Evolutionary conservation across 2,113 vertebrate species (phyloP).

Genomic region (Indri indri): DNA sequence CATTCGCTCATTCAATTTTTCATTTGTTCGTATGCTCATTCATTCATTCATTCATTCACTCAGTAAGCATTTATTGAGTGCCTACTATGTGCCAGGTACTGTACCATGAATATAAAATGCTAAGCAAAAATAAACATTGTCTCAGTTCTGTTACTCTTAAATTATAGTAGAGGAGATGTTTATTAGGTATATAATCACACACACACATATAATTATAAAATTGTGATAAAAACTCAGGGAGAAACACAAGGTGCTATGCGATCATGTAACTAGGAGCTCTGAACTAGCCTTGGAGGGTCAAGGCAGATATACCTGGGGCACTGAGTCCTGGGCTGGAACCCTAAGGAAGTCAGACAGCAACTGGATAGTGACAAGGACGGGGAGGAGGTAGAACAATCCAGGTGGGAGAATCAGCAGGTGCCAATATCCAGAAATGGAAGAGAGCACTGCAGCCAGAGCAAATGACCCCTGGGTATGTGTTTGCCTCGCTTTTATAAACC

Average conservation of each 20-base stretch:
- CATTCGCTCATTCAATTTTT: not conserved
- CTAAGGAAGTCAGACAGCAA: not conserved
- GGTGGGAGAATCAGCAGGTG: rapidly evolving
- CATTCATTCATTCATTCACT: not conserved
- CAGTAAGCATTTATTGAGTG: not conserved
- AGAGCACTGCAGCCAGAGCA: not conserved
- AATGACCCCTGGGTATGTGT: not conserved
- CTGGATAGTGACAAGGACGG: not conserved
- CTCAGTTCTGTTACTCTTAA: not conserved
- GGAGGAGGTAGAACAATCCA: not conserved
- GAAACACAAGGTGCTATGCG: not conserved
- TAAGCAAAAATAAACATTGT: not conserved
- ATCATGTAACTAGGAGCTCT: not conserved
- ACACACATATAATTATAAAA: not conserved
- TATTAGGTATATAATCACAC: not conserved
- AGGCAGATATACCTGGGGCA: not conserved
- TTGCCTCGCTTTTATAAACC: not conserved
- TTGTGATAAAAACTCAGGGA: not conserved
- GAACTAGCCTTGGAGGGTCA: not conserved
- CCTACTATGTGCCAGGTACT: not conserved
- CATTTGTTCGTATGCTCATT: not conserved
- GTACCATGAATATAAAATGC: not conserved
- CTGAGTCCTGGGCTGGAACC: not conserved
- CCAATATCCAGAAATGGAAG: not conserved
- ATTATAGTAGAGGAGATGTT: not conserved